These are phyloP conservation scores for Andrena hattorfiana DNA, from an alignment of 2,888 invertebrate genomes.

Conservation along the genomic window DNA sequence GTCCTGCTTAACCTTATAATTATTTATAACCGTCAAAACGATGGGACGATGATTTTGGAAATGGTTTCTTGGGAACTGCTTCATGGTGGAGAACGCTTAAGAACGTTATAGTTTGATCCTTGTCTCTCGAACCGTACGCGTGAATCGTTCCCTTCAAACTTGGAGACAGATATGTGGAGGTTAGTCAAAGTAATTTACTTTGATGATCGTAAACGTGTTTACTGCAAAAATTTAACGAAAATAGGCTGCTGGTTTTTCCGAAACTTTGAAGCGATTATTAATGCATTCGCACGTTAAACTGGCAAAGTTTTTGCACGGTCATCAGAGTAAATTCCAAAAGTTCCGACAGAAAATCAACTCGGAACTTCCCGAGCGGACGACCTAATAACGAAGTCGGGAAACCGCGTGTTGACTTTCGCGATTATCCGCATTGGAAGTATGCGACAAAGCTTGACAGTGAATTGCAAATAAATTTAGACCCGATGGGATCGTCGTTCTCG, in stretches of 20 bases:
- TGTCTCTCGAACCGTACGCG: no score
- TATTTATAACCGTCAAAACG: conserved; percentile 4
- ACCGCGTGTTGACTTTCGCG: conserved; percentile 27
- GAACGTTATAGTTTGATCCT: neutral
- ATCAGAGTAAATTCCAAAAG: conserved; percentile 10
- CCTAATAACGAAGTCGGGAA: conserved; percentile 23
- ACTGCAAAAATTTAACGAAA: neutral
- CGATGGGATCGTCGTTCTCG: neutral
- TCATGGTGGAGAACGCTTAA: neutral
- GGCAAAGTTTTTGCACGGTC: conserved; percentile 5
- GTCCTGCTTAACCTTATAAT: no score
- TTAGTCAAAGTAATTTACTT: no score
- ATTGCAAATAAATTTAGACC: conserved; percentile 3
- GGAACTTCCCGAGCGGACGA: conserved; percentile 15
- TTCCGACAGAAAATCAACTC: conserved; percentile 19
- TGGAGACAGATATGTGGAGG: no score
- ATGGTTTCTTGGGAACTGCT: neutral
- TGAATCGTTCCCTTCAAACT: no score
- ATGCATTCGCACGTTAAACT: conserved; percentile 4
- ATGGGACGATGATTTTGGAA: conserved; percentile 2
- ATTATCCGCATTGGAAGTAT: conserved; percentile 20
- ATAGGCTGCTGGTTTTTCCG: neutral
- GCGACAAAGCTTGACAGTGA: neutral
- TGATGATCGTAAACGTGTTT: neutral
- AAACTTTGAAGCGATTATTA: conserved; percentile 14